Evolutionary conservation across 2,888 invertebrate genomes (phyloP).

Genomic region (Sialis fuliginosa): DNA sequence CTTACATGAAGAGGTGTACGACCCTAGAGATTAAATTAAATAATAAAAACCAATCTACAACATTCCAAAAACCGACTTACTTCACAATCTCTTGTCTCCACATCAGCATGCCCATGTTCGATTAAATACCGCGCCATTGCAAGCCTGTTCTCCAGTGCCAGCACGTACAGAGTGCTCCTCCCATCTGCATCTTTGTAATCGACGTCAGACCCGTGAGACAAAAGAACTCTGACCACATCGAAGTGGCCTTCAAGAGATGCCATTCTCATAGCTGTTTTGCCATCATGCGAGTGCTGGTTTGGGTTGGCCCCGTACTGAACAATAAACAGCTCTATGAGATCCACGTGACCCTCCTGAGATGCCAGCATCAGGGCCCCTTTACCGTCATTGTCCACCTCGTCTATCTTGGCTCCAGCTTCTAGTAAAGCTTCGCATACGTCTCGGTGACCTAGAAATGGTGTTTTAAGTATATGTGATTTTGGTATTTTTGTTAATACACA

Average conservation of each 20-base stretch:
- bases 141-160: slow-evolving; percentile 73
- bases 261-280: slow-evolving; percentile 67
- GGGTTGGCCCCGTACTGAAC: slow-evolving; percentile 62
- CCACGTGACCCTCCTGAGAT: slow-evolving; percentile 72
- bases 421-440: slow-evolving; percentile 67
- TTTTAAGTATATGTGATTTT: neutral
- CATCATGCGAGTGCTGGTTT: slow-evolving; percentile 78
- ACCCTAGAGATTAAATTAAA: slow-evolving; percentile 33
- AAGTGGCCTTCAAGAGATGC: slow-evolving; percentile 75
- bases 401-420: slow-evolving; percentile 75
- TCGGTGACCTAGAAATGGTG: slow-evolving; percentile 40
- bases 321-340: slow-evolving; percentile 44
- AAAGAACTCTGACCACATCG: slow-evolving; percentile 52
- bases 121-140: slow-evolving; percentile 70
- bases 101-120: slow-evolving; percentile 57
- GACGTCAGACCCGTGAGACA: slow-evolving; percentile 61
- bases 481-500: slow-evolving; percentile 9
- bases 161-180: slow-evolving; percentile 76
- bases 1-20: slow-evolving; percentile 80
- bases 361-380: slow-evolving; percentile 76
- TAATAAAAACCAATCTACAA: neutral
- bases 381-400: slow-evolving; percentile 82
- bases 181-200: slow-evolving; percentile 86
- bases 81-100: slow-evolving; percentile 78
- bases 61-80: slow-evolving; percentile 19